Evolutionary conservation across 2,797 vertebrate species (phyloP).

Genomic region (Chloroceryle amazona): DNA sequence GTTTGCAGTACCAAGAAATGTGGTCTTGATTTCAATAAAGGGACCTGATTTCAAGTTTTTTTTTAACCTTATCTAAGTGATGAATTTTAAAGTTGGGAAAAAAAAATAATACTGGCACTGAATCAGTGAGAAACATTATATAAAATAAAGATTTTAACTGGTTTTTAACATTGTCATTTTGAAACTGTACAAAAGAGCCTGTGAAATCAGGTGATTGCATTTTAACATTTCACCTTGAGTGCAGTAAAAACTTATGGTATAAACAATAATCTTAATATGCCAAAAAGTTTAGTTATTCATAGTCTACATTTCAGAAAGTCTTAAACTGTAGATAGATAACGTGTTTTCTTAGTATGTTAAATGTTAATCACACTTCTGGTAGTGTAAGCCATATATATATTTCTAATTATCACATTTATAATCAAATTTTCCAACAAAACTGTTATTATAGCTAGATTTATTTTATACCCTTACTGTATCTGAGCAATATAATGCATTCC

Average conservation of each 20-base stretch:
- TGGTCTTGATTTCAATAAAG: background rate
- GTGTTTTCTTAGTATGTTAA: background rate
- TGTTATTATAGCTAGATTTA: background rate
- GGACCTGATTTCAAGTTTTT: background rate
- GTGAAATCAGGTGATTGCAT: background rate
- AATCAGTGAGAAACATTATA: background rate
- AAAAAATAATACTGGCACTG: background rate
- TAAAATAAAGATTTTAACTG: background rate
- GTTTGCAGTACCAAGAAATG: background rate
- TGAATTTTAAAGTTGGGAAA: background rate
- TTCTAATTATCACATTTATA: background rate
- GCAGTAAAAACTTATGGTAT: background rate
- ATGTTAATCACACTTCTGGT: background rate
- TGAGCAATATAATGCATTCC: slow-evolving; percentile 27
- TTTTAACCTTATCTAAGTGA: background rate
- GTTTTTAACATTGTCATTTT: background rate
- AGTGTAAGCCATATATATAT: background rate
- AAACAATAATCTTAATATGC: background rate
- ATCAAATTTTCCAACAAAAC: background rate
- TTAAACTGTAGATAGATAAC: background rate
- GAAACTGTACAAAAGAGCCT: background rate
- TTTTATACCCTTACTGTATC: slow-evolving; percentile 9
- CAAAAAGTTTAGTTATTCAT: background rate
- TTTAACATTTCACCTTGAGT: background rate
- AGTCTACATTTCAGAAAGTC: background rate